Conservation (phyloP, 2,888 invertebrate genomes). For the Drosophila prostipennis region DNA sequence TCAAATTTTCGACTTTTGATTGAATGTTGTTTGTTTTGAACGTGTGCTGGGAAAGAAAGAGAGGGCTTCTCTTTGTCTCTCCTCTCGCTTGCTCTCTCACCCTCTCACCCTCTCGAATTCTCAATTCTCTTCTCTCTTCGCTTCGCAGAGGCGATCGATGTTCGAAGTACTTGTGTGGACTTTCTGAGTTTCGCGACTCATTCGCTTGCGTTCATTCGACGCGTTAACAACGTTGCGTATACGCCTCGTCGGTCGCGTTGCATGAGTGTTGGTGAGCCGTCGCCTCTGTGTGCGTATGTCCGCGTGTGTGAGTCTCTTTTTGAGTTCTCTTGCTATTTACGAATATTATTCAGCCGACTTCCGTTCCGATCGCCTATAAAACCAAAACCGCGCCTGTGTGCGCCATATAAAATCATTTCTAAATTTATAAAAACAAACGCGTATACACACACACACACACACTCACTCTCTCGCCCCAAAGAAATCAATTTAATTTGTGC, state of each 20-base stretch:
- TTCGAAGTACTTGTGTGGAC: constrained; percentile 64
- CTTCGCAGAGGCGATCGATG: constrained; percentile 23
- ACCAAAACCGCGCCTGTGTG: constrained; percentile 6
- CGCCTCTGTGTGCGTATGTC: constrained; percentile 13
- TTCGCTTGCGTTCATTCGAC: constrained; percentile 61
- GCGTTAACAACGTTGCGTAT: constrained; percentile 70
- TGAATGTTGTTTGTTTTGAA: constrained; percentile 71
- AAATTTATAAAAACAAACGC: constrained; percentile 65
- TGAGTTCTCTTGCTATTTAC: constrained; percentile 31
- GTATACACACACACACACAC: constrained; percentile 28
- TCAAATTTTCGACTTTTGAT: constrained; percentile 12
- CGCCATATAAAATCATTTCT: constrained; percentile 69
- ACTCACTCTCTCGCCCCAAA: background rate
- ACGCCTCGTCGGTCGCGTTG: constrained; percentile 40
- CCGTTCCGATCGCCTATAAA: constrained; percentile 50
- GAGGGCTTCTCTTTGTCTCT: too few relatives aligned
- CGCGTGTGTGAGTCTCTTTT: constrained; percentile 28
- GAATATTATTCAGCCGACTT: constrained; percentile 43
- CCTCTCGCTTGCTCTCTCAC: background rate
- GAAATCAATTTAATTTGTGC: constrained; percentile 53
- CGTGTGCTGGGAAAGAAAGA: constrained; percentile 23
- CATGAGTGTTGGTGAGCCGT: constrained; percentile 23
- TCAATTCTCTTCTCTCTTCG: constrained; percentile 5
- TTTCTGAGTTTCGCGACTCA: constrained; percentile 47
- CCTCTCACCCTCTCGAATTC: background rate